Evolutionary conservation across 2,888 invertebrate genomes (phyloP).

Genomic region (Creontiades dilutus): DNA sequence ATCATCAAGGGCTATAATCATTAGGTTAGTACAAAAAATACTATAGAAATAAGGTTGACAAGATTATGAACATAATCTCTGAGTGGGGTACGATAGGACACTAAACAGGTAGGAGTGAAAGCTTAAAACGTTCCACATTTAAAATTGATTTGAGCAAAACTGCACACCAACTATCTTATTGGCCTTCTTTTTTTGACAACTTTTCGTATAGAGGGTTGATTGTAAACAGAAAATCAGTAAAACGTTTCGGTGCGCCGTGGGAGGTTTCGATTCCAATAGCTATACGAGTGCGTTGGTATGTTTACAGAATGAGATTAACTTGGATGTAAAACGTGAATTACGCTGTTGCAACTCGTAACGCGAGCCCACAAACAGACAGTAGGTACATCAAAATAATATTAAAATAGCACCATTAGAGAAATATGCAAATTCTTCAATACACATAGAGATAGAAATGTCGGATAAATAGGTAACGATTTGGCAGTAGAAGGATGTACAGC

Average conservation of each 20-base stretch:
- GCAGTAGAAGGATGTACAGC: background rate
- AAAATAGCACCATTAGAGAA: conserved; percentile 1
- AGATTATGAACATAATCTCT: background rate
- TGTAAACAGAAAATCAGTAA: background rate
- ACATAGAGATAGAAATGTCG: too few species aligned
- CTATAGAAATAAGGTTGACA: background rate
- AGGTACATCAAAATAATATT: background rate
- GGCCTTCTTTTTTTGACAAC: conserved; percentile 58
- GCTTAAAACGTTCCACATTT: conserved; percentile 31
- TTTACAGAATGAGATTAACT: too few species aligned
- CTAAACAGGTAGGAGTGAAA: conserved; percentile 18
- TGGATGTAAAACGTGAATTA: too few species aligned
- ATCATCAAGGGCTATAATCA: background rate
- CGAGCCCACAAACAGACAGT: too few species aligned
- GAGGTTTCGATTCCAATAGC: background rate
- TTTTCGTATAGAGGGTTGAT: conserved; percentile 13
- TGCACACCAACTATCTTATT: conserved; percentile 69
- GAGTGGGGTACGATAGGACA: background rate
- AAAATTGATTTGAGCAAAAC: conserved; percentile 66
- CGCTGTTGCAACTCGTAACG: too few species aligned
- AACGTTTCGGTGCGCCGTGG: too few species aligned
- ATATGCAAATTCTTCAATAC: background rate
- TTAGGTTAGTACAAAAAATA: background rate
- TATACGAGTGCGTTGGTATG: background rate
- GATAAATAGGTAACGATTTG: too few species aligned